These are phyloP conservation scores for Neoseiulus cucumeris DNA, from an alignment of 1,140 invertebrate species.

Conservation along the genomic window DNA sequence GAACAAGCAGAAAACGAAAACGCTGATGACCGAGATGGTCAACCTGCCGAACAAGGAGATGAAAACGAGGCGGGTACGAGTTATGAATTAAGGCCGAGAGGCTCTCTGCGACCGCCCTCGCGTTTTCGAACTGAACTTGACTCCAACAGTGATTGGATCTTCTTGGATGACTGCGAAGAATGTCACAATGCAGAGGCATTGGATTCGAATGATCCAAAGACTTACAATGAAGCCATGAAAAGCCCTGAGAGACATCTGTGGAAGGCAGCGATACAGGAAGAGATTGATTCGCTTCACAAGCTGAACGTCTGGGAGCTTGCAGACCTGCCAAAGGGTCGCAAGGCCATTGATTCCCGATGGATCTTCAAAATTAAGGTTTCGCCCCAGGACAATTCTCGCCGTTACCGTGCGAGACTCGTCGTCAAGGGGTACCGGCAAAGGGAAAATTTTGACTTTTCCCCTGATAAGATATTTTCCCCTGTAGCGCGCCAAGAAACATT, in stretches of 20 bases:
- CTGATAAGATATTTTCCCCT: not conserved
- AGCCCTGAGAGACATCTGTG: not conserved
- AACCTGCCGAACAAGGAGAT: not conserved
- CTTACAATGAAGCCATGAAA: not conserved
- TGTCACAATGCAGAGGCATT: too few species aligned
- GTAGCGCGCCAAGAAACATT: not conserved
- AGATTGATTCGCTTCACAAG: not conserved
- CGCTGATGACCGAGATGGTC: too few species aligned
- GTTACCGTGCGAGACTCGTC: not conserved
- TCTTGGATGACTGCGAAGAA: too few species aligned
- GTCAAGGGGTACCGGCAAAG: not conserved
- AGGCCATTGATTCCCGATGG: not conserved
- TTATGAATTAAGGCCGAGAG: too few species aligned
- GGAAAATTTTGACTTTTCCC: not conserved
- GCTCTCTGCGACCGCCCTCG: too few species aligned
- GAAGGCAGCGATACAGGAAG: not conserved
- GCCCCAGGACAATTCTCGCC: not conserved
- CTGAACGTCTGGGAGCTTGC: not conserved
- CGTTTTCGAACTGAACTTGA: too few species aligned
- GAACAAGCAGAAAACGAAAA: too few species aligned
- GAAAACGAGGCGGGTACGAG: not conserved
- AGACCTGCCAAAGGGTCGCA: not conserved
- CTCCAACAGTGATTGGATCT: too few species aligned
- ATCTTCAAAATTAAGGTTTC: not conserved
- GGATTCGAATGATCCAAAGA: too few species aligned